Conservation (phyloP, 1,140 invertebrate species). For the Parasteatoda tepidariorum region DNA sequence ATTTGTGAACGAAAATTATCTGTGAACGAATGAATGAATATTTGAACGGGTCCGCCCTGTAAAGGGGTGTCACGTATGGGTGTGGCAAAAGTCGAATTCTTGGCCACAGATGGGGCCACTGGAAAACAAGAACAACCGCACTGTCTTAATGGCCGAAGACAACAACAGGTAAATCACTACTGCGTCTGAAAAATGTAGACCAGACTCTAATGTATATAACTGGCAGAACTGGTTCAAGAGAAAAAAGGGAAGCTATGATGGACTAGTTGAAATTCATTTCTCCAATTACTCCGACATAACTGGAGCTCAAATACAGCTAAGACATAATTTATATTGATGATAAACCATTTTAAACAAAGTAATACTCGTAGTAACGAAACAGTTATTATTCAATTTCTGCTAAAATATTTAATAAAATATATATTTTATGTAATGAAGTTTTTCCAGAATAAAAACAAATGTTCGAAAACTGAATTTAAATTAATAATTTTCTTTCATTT, state of each 20-base stretch:
- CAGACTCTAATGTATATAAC: too few species aligned
- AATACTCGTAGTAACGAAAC: background rate
- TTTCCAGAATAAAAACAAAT: background rate
- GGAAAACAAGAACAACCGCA: too few species aligned
- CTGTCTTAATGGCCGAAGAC: too few species aligned
- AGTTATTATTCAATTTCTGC: conserved; percentile 11
- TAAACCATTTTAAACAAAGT: background rate
- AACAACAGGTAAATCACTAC: too few species aligned
- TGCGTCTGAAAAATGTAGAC: too few species aligned
- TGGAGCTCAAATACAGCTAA: background rate
- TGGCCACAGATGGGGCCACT: too few species aligned
- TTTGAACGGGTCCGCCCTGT: too few species aligned
- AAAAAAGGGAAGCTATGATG: background rate
- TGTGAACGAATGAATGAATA: too few species aligned
- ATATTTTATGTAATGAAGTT: background rate
- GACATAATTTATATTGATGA: conserved; percentile 32
- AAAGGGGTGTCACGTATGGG: too few species aligned
- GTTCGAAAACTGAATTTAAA: conserved; percentile 1
- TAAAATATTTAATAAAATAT: conserved; percentile 13
- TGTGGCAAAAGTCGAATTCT: too few species aligned
- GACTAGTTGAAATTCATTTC: conserved; percentile 17
- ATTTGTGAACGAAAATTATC: too few species aligned
- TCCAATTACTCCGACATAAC: conserved; percentile 13
- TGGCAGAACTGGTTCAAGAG: too few species aligned
- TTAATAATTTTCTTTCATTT: conserved; percentile 11